These are phyloP conservation scores for Cheiracanthium punctorium DNA, from an alignment of 2,888 invertebrate genomes.

Conservation along the genomic window DNA sequence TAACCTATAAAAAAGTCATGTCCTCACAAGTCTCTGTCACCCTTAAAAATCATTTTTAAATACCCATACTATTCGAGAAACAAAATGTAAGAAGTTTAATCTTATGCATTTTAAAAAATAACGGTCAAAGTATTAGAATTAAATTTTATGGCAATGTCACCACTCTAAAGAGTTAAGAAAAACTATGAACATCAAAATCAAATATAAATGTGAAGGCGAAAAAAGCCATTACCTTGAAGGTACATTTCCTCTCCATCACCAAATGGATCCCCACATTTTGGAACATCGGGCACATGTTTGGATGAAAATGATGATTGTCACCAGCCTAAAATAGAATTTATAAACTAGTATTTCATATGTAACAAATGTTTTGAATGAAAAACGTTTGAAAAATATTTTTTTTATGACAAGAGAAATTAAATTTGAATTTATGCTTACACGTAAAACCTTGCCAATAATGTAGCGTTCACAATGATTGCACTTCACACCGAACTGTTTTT, in stretches of 20 bases:
- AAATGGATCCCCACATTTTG: slow-evolving; percentile 97
- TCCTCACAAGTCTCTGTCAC: too few species aligned
- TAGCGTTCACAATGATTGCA: slow-evolving; percentile 97
- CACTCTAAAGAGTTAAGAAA: too few species aligned
- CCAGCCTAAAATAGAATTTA: slow-evolving; percentile 68
- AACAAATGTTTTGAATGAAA: not conserved
- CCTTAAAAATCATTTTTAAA: too few species aligned
- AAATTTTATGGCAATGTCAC: too few species aligned
- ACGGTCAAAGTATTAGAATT: too few species aligned
- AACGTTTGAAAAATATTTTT: not conserved
- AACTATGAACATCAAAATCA: too few species aligned
- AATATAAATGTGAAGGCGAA: too few species aligned
- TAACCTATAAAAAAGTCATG: too few species aligned
- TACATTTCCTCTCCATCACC: slow-evolving; percentile 99
- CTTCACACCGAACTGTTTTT: slow-evolving; percentile 94
- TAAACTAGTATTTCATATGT: not conserved
- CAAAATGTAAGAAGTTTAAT: too few species aligned
- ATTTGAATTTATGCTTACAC: slow-evolving; percentile 83
- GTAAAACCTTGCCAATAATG: slow-evolving; percentile 93
- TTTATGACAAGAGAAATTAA: not conserved
- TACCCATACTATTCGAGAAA: too few species aligned
- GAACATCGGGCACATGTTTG: slow-evolving; percentile 97
- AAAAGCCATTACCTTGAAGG: slow-evolving; percentile 76
- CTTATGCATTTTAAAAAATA: too few species aligned
- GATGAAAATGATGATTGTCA: slow-evolving; percentile 93